These are phyloP conservation scores for Limnephilus lunatus DNA, from an alignment of 2,888 invertebrate genomes.

Conservation along the genomic window DNA sequence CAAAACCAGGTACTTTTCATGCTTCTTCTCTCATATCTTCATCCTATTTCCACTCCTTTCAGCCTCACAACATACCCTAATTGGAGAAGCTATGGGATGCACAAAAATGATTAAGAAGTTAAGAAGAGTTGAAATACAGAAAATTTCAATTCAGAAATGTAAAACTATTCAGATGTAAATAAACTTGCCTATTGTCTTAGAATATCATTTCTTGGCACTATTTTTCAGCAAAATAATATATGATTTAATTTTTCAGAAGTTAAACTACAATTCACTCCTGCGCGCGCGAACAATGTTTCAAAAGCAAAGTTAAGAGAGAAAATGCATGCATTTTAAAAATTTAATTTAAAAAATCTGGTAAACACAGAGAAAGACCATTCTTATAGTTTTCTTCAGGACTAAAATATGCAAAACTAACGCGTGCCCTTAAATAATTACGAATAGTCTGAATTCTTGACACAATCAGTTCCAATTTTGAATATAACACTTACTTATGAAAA, in stretches of 20 bases:
- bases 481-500: too few relatives aligned
- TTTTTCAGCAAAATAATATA: constrained; percentile 59
- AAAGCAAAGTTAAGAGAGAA: not conserved
- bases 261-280: not conserved
- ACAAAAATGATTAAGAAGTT: not conserved
- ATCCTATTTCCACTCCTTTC: too few relatives aligned
- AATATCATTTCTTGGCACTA: not conserved
- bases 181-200: not conserved
- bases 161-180: not conserved
- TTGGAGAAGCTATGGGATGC: too few relatives aligned
- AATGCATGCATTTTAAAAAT: not conserved
- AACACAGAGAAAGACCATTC: not conserved
- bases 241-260: constrained; percentile 64
- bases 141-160: too few relatives aligned
- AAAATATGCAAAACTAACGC: too few relatives aligned
- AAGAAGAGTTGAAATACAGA: not conserved
- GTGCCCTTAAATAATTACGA: too few relatives aligned
- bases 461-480: too few relatives aligned
- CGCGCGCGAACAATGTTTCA: not conserved
- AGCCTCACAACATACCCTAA: too few relatives aligned
- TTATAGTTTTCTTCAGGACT: not conserved
- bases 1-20: too few relatives aligned
- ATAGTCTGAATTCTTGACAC: too few relatives aligned
- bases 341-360: not conserved
- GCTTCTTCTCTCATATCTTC: too few relatives aligned